Conservation (phyloP, 2,113 vertebrate species). For the Arizona elegans region DNA sequence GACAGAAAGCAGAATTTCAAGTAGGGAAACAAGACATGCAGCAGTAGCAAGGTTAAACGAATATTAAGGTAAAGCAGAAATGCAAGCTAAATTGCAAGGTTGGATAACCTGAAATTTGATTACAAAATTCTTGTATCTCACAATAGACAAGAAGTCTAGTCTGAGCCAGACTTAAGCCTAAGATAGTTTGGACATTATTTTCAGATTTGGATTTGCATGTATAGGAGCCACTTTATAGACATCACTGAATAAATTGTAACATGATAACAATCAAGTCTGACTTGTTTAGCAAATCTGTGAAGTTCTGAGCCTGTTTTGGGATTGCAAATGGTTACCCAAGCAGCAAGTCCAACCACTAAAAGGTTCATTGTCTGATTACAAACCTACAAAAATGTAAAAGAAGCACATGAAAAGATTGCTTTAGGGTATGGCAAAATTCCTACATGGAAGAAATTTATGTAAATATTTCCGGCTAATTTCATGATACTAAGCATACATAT, state of each 20-base stretch:
- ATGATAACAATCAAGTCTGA: slow-evolving; percentile 10
- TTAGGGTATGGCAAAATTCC: background rate
- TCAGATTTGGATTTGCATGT: background rate
- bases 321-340: slow-evolving; percentile 2
- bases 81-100: background rate
- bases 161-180: background rate
- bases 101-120: background rate
- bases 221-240: background rate
- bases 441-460: background rate
- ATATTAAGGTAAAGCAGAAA: background rate
- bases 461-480: background rate
- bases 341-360: background rate
- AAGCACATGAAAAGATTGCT: background rate
- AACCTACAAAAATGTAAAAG: background rate
- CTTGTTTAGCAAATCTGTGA: slow-evolving; percentile 1
- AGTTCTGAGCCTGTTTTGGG: background rate
- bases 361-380: background rate
- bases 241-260: background rate
- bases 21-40: background rate
- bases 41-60: background rate
- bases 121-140: background rate
- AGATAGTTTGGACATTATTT: background rate
- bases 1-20: background rate
- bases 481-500: background rate
- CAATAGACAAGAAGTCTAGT: background rate